Evolutionary conservation across 2,113 vertebrate genomes (phyloP), one percentile per base, ranked within the genome.

Genomic region (Nyctibius bracteatus): DNA sequence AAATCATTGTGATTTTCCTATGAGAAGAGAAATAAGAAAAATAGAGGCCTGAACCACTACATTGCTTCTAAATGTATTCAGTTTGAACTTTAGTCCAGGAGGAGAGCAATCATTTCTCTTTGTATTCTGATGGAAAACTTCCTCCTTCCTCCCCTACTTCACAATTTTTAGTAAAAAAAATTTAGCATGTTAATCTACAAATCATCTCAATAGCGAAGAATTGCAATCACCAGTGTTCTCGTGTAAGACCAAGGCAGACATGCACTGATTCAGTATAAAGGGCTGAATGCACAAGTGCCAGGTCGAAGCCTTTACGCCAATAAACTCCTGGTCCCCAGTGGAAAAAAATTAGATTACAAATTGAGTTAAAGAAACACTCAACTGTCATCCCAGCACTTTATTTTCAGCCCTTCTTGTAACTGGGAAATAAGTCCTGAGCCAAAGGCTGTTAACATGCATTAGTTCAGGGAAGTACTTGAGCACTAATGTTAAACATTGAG

Each of bases 91-190:
- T 30, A 81, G 31, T 79, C 63, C 68, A 55, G 9, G 35, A 94
- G 58, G 75, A 92, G 47, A 88, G 90, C 75, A 96, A 96, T 95
- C 57, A 86, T 86, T 96, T 95, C 43, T 70, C 63, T 94, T 96
- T 96, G 67, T 94, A 63, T 90, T 95, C 43, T 65, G 75, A 90
- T 74, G 55, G 90, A 94, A 95, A 86, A 66, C 57, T 94, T 96
- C 71, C 82, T 93, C 49, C 65, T 78, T 83, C 46, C 62, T 72
- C 11, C 14, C 41, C n/a, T n/a, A 28, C 35, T 75, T 78, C 39
- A 43, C 28, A 58, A 44, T 77, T 61, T 63, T 51, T 65, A 71
- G 43, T 73, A 54, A 77, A 77, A 46, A 44, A 61, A 55, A 8
- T 15, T 19, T 46, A 52, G 25, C 24, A 12, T 70, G 37, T 24